A percentile compares a stretch with the other conserved stretches of the same genome.
Conservation (phyloP, 2,113 vertebrate genomes). For the Phodopus roborovskii region DNA sequence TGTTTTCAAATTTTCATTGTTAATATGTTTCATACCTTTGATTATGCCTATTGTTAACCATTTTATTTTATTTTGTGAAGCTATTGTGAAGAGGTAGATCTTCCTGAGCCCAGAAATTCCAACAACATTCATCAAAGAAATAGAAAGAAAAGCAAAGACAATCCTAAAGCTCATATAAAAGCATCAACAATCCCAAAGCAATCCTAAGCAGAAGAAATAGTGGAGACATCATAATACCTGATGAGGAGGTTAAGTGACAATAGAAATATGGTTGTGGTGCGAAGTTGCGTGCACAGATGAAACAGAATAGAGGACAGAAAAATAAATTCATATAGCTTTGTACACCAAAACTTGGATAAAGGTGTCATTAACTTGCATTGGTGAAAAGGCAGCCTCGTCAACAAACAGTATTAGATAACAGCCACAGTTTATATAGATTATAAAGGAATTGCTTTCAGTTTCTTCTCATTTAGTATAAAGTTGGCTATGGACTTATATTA, state of each 20-base stretch:
- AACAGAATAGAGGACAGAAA: not conserved
- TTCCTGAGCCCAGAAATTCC: not conserved
- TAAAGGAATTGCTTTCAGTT: not conserved
- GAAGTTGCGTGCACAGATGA: not conserved
- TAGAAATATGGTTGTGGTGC: not conserved
- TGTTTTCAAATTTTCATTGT: not conserved
- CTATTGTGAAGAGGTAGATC: not conserved
- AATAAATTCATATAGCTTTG: not conserved
- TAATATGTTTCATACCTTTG: not conserved
- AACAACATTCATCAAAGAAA: not conserved
- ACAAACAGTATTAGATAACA: not conserved
- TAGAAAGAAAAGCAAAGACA: not conserved
- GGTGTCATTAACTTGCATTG: not conserved
- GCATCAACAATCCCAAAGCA: not conserved
- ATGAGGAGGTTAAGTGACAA: not conserved
- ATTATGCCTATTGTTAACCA: not conserved
- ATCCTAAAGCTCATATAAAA: not conserved
- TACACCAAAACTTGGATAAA: not conserved
- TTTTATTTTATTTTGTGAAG: not conserved
- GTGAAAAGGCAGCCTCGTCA: not conserved
- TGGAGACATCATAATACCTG: not conserved
- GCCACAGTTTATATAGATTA: not conserved
- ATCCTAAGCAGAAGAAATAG: not conserved
- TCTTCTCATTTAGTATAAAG: not conserved
- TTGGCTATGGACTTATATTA: not conserved